Conservation (phyloP, 2,888 invertebrate genomes). For the Seladonia tumulorum region DNA sequence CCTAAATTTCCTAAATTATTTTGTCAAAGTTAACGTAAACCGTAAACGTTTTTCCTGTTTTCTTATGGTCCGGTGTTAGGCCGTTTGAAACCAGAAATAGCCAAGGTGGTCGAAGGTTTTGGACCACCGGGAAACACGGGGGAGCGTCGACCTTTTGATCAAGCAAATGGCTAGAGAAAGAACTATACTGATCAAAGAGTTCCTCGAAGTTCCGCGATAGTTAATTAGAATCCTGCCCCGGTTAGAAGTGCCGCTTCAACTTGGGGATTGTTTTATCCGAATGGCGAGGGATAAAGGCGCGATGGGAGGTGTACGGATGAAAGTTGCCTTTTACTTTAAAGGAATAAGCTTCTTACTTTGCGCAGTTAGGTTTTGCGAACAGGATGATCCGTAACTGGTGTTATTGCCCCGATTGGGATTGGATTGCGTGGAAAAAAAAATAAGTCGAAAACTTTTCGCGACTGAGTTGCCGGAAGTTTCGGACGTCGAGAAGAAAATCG, state of each 20-base stretch:
- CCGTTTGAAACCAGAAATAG: not conserved
- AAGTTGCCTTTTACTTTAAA: conserved; percentile 12
- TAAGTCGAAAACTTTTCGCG: not conserved
- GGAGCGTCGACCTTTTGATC: not conserved
- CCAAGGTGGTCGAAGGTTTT: not conserved
- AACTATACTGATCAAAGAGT: conserved; percentile 12
- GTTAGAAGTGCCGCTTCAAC: conserved; percentile 1
- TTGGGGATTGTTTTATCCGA: conserved; percentile 30
- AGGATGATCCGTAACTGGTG: not conserved
- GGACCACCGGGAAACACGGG: not conserved
- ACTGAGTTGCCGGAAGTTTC: not conserved
- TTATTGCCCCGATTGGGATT: not conserved
- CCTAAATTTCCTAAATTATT: no score
- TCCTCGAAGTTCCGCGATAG: conserved; percentile 14
- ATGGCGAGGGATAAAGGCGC: not conserved
- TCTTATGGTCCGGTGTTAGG: no score
- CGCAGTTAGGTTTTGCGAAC: conserved; percentile 12
- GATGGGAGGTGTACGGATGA: not conserved
- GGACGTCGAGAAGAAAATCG: not conserved
- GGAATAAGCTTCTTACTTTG: conserved; percentile 10
- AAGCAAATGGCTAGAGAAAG: not conserved
- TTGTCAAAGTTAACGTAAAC: no score
- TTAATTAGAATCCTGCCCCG: conserved; percentile 45
- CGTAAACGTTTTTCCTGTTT: no score
- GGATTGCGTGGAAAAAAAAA: not conserved